A percentile compares a stretch with the other conserved stretches of the same genome.
Conservation (phyloP, 2,113 vertebrate species). For the Nesogale talazaci region DNA sequence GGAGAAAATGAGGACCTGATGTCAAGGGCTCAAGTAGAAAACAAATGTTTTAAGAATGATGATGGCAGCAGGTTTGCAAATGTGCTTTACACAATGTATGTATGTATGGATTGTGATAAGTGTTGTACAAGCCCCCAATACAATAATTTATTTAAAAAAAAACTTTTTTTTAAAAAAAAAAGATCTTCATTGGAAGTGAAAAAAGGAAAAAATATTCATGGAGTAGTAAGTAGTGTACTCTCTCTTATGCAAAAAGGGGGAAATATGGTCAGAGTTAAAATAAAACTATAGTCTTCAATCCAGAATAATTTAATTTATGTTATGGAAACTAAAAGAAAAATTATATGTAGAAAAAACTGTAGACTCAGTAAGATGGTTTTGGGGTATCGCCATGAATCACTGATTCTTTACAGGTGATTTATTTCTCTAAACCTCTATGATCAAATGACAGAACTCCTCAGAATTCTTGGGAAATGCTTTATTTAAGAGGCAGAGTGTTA, state of each 20-base stretch:
- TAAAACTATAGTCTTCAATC: not conserved
- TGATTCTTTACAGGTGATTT: not conserved
- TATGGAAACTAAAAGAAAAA: not conserved
- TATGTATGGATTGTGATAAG: too few species aligned
- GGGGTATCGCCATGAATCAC: not conserved
- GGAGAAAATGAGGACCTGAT: too few species aligned
- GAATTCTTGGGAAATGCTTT: slow-evolving; percentile 60
- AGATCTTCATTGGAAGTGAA: too few species aligned
- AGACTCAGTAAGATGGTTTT: not conserved
- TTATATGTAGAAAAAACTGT: not conserved
- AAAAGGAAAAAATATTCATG: too few species aligned
- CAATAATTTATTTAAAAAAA: too few species aligned
- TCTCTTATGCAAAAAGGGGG: not conserved
- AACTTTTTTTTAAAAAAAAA: too few species aligned
- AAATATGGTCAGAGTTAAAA: not conserved
- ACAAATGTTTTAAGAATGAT: too few species aligned
- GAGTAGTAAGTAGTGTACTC: not conserved
- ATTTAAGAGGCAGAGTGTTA: slow-evolving; percentile 31
- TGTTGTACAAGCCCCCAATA: too few species aligned
- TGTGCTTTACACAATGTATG: too few species aligned
- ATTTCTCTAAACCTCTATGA: slow-evolving; percentile 5
- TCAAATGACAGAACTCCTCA: slow-evolving; percentile 11
- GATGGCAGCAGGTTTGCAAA: too few species aligned
- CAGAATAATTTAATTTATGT: not conserved
- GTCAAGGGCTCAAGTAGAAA: too few species aligned